A percentile compares a stretch with the other conserved stretches of the same genome.
These are phyloP conservation scores for Notolepis coatsorum DNA, from an alignment of 2,797 vertebrate species.

Conservation along the genomic window DNA sequence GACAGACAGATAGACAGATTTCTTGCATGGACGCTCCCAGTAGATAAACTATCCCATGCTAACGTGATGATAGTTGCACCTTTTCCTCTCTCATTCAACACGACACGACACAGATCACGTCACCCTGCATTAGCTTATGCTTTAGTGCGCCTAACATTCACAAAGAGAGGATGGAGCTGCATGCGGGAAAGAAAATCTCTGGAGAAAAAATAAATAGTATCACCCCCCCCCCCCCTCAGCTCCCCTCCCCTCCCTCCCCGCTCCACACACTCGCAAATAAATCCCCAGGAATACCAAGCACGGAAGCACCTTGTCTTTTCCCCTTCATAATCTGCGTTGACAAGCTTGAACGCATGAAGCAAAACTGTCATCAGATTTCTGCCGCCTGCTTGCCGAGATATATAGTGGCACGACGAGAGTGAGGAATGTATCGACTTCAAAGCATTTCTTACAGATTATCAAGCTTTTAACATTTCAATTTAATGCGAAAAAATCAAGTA, in stretches of 20 bases:
- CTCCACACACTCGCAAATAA: no score
- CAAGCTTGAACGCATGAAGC: slow-evolving; percentile 38
- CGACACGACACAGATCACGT: neutral
- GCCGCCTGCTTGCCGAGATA: slow-evolving; percentile 21
- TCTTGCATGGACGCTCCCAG: no score
- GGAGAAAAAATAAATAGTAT: no score
- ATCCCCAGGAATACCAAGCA: slow-evolving; percentile 48
- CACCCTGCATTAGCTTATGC: neutral
- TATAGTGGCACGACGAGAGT: slow-evolving; percentile 1
- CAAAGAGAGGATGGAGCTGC: neutral
- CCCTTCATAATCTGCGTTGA: slow-evolving; percentile 61
- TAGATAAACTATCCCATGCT: no score
- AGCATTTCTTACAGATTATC: slow-evolving; percentile 2
- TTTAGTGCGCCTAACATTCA: neutral
- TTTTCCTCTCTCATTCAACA: no score
- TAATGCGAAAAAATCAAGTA: neutral
- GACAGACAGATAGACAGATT: no score
- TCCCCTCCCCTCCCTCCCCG: no score
- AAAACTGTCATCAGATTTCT: slow-evolving; percentile 32
- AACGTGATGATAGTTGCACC: no score
- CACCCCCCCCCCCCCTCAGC: neutral
- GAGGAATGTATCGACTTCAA: no score
- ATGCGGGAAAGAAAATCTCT: no score
- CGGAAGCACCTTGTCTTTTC: slow-evolving; percentile 38
- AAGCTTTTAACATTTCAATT: neutral